Evolutionary conservation across 2,797 vertebrate species (phyloP), one percentile per base, ranked within the genome.

Genomic region (Ceryle rudis): DNA sequence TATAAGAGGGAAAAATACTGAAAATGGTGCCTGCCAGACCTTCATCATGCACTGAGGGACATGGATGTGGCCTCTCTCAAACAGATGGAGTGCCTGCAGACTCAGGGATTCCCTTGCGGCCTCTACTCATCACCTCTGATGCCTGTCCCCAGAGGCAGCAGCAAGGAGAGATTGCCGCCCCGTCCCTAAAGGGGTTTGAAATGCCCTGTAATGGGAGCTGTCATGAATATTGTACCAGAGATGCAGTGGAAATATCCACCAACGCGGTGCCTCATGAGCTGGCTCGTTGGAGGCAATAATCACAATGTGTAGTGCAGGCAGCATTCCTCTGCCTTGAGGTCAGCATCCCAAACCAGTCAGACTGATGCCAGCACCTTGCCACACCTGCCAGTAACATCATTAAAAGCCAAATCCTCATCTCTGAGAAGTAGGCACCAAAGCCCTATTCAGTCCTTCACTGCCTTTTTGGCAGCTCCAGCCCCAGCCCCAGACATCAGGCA

Each of bases 281-380:
- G 79, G 49, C 64, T 88, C 1, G 0, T 20, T 42, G 57, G 55
- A 84, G 72, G 58, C 2, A 17, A 58, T 94, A 90, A 91, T 95
- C 78, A 86, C 72, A 54, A 29, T 0, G 11, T 42, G 62, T n/a
- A 77, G 37, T 1, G 1, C 65, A 2, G 16, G 66, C 67, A 89
- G 73, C 92, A 91, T 95, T 89, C 87, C 79, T 87, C 83, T 94
- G 85, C 84, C 93, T 91, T 97, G 93, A 97, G 47, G 58, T 93
- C 94, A 96, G 46, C 89, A 71, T 69, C 75, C 65, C 74, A 89
- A 90, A 95, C 57, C 54, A 33, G 84, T 81, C 78, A 57, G 85
- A 57, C 58, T 49, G 67, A 95, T 95, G 88, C 49, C 91, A 92
- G 31, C 62, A 28, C 62, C 67, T 85, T 12, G 1, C 89, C 86